Evolutionary conservation across 2,888 invertebrate genomes (phyloP).

Genomic region (Hipparchia sbordonii): DNA sequence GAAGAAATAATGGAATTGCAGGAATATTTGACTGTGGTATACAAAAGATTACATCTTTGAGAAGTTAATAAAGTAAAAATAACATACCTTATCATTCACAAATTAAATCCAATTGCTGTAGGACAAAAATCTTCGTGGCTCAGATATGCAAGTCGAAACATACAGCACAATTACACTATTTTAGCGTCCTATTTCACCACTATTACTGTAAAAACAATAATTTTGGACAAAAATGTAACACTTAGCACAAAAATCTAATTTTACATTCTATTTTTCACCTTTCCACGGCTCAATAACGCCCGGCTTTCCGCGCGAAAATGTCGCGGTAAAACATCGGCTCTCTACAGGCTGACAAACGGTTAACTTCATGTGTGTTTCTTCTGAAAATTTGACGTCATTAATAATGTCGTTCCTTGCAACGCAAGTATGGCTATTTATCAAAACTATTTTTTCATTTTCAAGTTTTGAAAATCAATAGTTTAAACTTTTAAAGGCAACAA

Average conservation of each 20-base stretch:
- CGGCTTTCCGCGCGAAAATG: constrained; percentile 84
- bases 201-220: constrained; percentile 42
- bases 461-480: background rate
- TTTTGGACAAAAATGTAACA: constrained; percentile 39
- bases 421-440: constrained; percentile 38
- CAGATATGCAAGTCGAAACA: constrained; percentile 53
- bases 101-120: constrained; percentile 64
- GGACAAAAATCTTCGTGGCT: constrained; percentile 63
- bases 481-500: background rate
- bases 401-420: constrained; percentile 49
- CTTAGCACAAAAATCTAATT: constrained; percentile 49
- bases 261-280: constrained; percentile 67
- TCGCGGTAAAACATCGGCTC: constrained; percentile 78
- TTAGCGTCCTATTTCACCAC: constrained; percentile 43
- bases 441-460: background rate
- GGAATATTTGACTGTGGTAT: constrained; percentile 37
- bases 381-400: constrained; percentile 69
- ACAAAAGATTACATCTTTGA: constrained; percentile 47
- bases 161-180: constrained; percentile 55
- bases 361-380: constrained; percentile 81
- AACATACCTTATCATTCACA: constrained; percentile 81
- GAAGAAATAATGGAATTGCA: constrained; percentile 49
- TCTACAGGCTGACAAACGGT: constrained; percentile 58
- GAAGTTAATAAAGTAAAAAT: constrained; percentile 46
- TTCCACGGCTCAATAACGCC: constrained; percentile 82